Evolutionary conservation across 2,797 vertebrate genomes (phyloP), one percentile per base, ranked within the genome.

Genomic region (Intellagama lesueurii): DNA sequence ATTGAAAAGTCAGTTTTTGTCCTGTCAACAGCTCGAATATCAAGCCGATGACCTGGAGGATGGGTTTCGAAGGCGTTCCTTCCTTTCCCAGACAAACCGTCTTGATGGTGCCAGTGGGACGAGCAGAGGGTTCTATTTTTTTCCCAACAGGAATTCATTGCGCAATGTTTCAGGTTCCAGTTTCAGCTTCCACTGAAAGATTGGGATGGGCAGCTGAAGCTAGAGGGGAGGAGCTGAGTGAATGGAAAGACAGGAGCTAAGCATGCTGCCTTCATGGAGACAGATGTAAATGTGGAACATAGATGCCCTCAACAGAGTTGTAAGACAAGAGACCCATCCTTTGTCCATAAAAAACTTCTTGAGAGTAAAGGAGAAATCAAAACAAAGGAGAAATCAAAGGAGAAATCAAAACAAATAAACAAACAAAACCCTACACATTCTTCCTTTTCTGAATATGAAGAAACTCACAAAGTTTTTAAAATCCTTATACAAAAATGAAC

Each of bases 151-250:
- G 35, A 72, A 44, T 87, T 81, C 49, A 87, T 82, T 82, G 35
- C n/a, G 80, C 24, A 66, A 47, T 75, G 5, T 30, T 80, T 77
- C 66, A n/a, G 32, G 83, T 83, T 88, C 78, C 87, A 89, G 79
- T 85, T 86, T 80, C 76, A 91, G 88, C 87, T 68, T 87, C 47
- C 17, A 80, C 77, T 79, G 87, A 92, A 91, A 87, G 83, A 88
- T 60, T 82, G 35, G 52, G 80, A 60, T 82, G 47, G 70, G 87
- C 90, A 90, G 88, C 84, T 91, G 86, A 72, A 88, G 35, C 70
- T 7, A 24, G 32, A 73, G 35, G 40, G 40, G 35, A 35, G 2
- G 16, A 17, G 28, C 52, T 47, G 7, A 60, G 79, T 16, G 78
- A 35, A 14, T 7, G 26, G 49, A 73, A 80, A 81, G 52, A 35